These are phyloP conservation scores for Amiota mariae DNA, from an alignment of 2,888 invertebrate genomes.

Conservation along the genomic window DNA sequence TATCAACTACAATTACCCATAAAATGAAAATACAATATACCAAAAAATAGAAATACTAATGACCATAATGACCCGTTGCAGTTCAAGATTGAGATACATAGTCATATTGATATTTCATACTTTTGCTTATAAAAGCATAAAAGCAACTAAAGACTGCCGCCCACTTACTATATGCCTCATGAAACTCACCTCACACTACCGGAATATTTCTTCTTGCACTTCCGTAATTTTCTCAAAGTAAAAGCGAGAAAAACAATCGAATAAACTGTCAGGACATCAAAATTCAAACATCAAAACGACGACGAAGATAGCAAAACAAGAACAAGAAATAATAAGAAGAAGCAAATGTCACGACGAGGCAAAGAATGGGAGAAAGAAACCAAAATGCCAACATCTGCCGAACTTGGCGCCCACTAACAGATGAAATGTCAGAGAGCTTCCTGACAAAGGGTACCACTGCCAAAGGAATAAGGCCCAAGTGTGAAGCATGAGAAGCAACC, in stretches of 20 bases:
- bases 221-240: constrained; percentile 61
- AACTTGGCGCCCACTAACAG: constrained; percentile 7
- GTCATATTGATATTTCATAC: no score
- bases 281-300: constrained; percentile 66
- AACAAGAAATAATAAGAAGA: not conserved
- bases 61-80: constrained; percentile 24
- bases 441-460: not conserved
- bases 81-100: not conserved
- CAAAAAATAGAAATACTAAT: no score
- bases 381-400: constrained; percentile 20
- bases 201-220: constrained; percentile 47
- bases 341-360: constrained; percentile 5
- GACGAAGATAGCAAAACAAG: not conserved
- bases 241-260: constrained; percentile 69
- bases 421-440: not conserved
- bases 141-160: no score
- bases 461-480: constrained; percentile 20
- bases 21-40: no score
- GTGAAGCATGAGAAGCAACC: not conserved
- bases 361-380: not conserved
- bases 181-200: no score
- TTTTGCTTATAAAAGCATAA: no score
- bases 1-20: no score
- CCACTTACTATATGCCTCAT: no score
- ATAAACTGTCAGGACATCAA: constrained; percentile 68